A percentile compares a stretch with the other conserved stretches of the same genome.
Evolutionary conservation across 2,888 invertebrate genomes (phyloP).

Genomic region (Dendrolimus houi): DNA sequence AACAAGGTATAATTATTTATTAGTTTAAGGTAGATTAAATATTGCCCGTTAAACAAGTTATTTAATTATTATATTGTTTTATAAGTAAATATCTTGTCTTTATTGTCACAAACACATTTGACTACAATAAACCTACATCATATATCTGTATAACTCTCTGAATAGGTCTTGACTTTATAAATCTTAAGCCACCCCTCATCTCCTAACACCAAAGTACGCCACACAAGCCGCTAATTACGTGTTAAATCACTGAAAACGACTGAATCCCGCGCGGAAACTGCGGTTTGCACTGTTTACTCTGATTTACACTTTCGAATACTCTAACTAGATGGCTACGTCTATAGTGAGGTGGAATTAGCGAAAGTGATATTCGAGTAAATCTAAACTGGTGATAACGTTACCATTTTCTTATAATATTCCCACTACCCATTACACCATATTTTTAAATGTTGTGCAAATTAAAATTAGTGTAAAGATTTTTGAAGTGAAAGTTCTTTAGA

Average conservation of each 20-base stretch:
- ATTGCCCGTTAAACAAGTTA: no score
- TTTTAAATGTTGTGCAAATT: no score
- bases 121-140: neutral
- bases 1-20: no score
- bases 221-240: constrained; percentile 61
- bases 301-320: constrained; percentile 59
- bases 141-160: constrained; percentile 12
- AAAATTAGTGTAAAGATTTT: constrained; percentile 1
- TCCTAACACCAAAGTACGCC: constrained; percentile 6
- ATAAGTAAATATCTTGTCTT: no score
- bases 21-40: no score
- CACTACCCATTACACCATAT: no score
- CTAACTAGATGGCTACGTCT: constrained; percentile 23
- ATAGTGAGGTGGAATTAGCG: neutral
- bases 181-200: neutral
- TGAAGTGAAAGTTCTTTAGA: neutral
- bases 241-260: constrained; percentile 68
- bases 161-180: neutral
- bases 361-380: no score
- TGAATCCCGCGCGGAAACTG: constrained; percentile 32
- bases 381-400: no score
- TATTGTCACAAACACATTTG: no score
- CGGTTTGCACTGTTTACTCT: constrained; percentile 47
- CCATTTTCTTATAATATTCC: no score
- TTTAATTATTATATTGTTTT: no score